Base-by-base conservation (phyloP, 2,888 invertebrate species). In the Brenthis daphne region DNA sequence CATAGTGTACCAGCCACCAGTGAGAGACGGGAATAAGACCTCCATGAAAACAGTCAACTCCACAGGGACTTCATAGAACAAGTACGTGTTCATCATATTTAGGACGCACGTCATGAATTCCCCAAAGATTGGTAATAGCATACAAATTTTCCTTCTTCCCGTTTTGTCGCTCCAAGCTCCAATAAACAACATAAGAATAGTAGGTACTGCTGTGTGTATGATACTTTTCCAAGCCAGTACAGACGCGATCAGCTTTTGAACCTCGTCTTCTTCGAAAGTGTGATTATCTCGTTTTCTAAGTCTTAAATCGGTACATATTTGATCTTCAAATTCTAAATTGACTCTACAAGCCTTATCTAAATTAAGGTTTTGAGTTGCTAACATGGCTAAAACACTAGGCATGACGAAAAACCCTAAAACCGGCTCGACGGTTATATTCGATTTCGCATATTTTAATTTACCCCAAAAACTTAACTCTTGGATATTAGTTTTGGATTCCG, bases 331-430 rank as follows among this genome's bases (percentile, higher is more conserved):
- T 0, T 88, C 93, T 75, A 97, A 89, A 81, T 97, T 97, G 0
- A 97, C 97, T 55, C 96, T 89, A 78, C 97, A 97, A 0, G 97
- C 97, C 85, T 97, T 97, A 80, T 97, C 97, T 78, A 97, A 90
- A 85, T 96, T 96, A 55, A 97, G 88, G 86, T 97, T 97, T 84
- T 97, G 97, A 8, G 96, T 96, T 48, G 97, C 97, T 74, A 97
- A 82, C 77, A 95, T 94, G 0, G 96, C 95, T 16, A 95, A 76
- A 0, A 94, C 93, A 77, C 94, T 94, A 0, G 95, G 95, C 91
- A 95, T 94, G 57, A 95, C 94, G 80, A 95, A 95, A 63, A 94
- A 89, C 1, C 94, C 94, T 69, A 95, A 79, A 67, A 95, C 94
- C 0, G 95, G 95, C 82, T 95, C 95, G 20, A 95, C 95, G 0